Conservation (phyloP, 2,797 vertebrate species). For the Coluber constrictor region DNA sequence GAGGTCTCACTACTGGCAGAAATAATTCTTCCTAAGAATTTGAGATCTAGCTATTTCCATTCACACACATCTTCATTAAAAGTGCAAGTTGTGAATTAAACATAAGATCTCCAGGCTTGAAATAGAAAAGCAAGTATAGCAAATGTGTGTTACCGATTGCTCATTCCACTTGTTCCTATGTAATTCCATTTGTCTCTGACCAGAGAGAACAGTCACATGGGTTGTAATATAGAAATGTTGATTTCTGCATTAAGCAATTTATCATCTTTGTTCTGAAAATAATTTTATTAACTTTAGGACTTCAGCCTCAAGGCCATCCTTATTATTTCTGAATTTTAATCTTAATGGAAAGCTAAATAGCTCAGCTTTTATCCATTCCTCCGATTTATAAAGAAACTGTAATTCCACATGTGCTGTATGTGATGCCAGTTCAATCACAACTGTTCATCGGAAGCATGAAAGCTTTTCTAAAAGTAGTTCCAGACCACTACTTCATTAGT, state of each 20-base stretch:
- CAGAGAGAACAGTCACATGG: background rate
- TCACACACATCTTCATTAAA: background rate
- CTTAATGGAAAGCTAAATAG: constrained; percentile 9
- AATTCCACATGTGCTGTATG: background rate
- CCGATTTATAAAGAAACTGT: background rate
- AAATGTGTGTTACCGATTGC: background rate
- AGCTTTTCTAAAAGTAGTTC: background rate
- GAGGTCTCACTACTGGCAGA: background rate
- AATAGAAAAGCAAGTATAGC: background rate
- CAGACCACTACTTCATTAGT: background rate
- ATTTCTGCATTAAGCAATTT: background rate
- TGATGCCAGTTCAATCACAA: constrained; percentile 2
- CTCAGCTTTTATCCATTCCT: constrained; percentile 9
- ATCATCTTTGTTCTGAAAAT: background rate
- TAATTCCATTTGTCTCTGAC: background rate
- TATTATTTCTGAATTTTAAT: background rate
- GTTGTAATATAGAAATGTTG: background rate
- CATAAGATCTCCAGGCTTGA: background rate
- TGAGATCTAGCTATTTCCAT: background rate
- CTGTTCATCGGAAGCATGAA: background rate
- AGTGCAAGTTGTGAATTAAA: background rate
- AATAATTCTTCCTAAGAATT: background rate
- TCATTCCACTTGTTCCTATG: background rate
- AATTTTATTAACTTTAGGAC: background rate
- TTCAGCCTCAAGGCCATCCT: background rate